These are phyloP conservation scores for Coleophora flavipennella DNA, from an alignment of 2,888 invertebrate genomes.

Conservation along the genomic window DNA sequence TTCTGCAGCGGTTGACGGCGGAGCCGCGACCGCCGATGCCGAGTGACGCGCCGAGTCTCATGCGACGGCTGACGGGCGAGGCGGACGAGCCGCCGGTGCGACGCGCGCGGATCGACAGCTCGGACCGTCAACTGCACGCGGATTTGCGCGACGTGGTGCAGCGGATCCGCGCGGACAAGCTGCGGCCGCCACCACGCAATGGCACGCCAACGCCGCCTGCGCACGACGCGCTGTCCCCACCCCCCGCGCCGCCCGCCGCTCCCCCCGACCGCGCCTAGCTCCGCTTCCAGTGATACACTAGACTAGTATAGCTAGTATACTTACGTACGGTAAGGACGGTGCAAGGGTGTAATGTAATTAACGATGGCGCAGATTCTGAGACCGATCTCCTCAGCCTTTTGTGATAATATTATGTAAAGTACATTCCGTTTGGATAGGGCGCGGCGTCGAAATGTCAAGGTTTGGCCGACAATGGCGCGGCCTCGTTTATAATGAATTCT, in stretches of 20 bases:
- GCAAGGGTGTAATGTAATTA: neutral
- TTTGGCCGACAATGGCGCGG: conserved; percentile 8
- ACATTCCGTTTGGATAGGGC: conserved; percentile 48
- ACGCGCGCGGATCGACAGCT: conserved; percentile 69
- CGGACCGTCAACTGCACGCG: conserved; percentile 55
- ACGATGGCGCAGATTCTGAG: conserved; percentile 14
- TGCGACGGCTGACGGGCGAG: conserved; percentile 81
- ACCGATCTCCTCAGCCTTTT: conserved; percentile 52
- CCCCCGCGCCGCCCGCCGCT: conserved; percentile 28
- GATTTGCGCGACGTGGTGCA: conserved; percentile 67
- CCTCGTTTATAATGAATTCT: conserved; percentile 6
- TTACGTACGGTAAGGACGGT: neutral
- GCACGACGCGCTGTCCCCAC: conserved; percentile 26
- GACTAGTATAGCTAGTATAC: too few relatives aligned
- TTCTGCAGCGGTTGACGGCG: conserved; percentile 45
- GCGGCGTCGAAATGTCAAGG: conserved; percentile 15
- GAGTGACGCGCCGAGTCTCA: conserved; percentile 73
- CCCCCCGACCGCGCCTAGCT: conserved; percentile 39
- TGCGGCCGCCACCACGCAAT: conserved; percentile 44
- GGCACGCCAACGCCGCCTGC: conserved; percentile 48
- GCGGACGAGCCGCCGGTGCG: conserved; percentile 69
- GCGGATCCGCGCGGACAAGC: conserved; percentile 60
- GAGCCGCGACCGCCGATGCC: conserved; percentile 31
- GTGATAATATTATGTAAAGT: conserved; percentile 65
- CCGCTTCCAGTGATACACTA: conserved; percentile 16